These are phyloP conservation scores for Pangasius mekongensis DNA, from an alignment of 2,797 vertebrate genomes.

Conservation along the genomic window DNA sequence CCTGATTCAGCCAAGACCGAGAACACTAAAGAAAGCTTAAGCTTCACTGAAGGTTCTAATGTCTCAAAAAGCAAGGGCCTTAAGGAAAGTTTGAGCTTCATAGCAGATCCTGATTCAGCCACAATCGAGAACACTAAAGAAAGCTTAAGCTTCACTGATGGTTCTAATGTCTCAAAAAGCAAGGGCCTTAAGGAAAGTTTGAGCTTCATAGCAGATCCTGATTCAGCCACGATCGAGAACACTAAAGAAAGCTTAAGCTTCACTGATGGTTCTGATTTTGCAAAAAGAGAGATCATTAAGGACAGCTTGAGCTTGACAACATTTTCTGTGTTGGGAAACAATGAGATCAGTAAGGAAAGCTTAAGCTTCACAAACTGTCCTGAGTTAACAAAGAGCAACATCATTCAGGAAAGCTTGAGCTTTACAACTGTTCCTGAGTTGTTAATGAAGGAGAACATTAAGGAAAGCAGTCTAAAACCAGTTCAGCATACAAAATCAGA, in stretches of 20 bases:
- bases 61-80: background rate
- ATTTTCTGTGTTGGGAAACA: background rate
- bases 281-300: background rate
- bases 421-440: slow-evolving; percentile 62
- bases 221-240: background rate
- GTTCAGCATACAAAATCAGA: slow-evolving; percentile 76
- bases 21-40: background rate
- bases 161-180: background rate
- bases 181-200: background rate
- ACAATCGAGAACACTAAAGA: background rate
- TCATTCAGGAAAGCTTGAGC: slow-evolving; percentile 53
- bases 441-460: slow-evolving; percentile 61
- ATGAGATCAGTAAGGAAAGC: slow-evolving; percentile 17
- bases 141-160: background rate
- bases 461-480: slow-evolving; percentile 70
- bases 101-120: background rate
- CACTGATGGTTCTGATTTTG: background rate
- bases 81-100: background rate
- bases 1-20: background rate
- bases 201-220: background rate
- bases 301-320: background rate
- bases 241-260: background rate
- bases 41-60: background rate
- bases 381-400: slow-evolving; percentile 2
- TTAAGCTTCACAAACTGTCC: background rate